Evolutionary conservation across 64 coral and sea anemone species (phyloP), one percentile per base, ranked within the genome.

Genomic region (Anthopleura sola): DNA sequence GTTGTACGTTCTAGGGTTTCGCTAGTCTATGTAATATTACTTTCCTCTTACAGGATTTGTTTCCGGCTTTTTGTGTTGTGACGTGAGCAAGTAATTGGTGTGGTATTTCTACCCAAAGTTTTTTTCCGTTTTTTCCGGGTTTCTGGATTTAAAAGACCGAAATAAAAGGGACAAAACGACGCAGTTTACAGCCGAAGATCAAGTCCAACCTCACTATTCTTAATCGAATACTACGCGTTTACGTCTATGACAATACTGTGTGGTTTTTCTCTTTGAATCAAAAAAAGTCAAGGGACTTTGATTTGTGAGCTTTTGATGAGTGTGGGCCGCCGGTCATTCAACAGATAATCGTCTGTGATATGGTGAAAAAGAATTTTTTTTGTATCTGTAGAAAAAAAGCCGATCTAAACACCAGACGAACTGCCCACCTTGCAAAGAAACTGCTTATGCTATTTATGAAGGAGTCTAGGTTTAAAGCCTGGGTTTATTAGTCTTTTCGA

Each of bases 201-300:
- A 34, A 71, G 0, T 14, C 29, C n/a, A 32, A 71, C 11, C 9
- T 71, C 28, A 28, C 9, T 71, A 33, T 32, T 32, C n/a, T 71
- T 34, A 15, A 32, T 71, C 58, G 6, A 58, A 62, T 23, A 12
- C n/a, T 12, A 9, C n/a, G 58, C n/a, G 5, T 62, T n/a, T n/a
- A 26, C 58, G 8, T 62, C 58, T 11, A 7, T 62, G 23, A 62
- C 24, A 26, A 62, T 44, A 44, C 21, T n/a, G 29, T 34, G 66
- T n/a, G 58, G 58, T 29, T 34, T 71, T 71, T 2, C 28, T 71
- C 14, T 71, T 71, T 34, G 13, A 31, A 66, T 66, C 40, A 44
- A 34, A 71, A 34, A 71, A 71, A 71, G n/a, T 71, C 66, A 71
- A 71, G 14, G n/a, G 34, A 33, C 29, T 71, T 71, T 71, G 66